A percentile compares a stretch with the other conserved stretches of the same genome.
Conservation (phyloP, 2,113 vertebrate genomes). For the Laticauda laticaudata region DNA sequence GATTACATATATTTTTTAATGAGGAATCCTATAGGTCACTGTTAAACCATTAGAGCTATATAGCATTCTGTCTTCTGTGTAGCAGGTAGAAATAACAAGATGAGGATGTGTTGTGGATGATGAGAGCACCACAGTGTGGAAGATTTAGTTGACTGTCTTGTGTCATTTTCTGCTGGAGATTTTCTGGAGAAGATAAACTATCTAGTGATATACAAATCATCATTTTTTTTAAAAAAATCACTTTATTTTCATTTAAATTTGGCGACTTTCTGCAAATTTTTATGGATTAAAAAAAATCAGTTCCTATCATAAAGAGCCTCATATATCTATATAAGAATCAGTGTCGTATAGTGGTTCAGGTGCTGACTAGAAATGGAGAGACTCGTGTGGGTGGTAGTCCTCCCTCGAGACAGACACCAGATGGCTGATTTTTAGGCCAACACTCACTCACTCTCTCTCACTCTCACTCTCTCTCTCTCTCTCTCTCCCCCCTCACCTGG, state of each 20-base stretch:
- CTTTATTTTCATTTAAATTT: neutral
- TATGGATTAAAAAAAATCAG: neutral
- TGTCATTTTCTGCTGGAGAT: neutral
- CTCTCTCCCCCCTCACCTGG: neutral
- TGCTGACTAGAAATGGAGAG: neutral
- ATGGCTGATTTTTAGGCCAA: neutral
- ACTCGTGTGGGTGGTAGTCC: neutral
- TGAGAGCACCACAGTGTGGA: neutral
- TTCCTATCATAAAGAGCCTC: neutral
- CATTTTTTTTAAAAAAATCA: neutral
- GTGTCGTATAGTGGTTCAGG: neutral
- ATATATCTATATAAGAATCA: neutral
- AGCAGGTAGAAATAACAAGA: neutral
- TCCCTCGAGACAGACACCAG: neutral
- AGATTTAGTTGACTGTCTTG: neutral
- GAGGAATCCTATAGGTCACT: neutral
- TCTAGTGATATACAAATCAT: neutral
- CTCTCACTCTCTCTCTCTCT: neutral
- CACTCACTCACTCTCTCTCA: neutral
- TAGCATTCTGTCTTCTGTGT: neutral
- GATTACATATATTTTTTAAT: neutral
- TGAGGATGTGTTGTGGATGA: neutral
- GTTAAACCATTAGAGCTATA: neutral
- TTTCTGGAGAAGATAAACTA: neutral
- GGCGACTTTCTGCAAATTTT: neutral